Evolutionary conservation across 1,140 invertebrate species (phyloP), one percentile per base, ranked within the genome.

Genomic region (Calliphora vicina): DNA sequence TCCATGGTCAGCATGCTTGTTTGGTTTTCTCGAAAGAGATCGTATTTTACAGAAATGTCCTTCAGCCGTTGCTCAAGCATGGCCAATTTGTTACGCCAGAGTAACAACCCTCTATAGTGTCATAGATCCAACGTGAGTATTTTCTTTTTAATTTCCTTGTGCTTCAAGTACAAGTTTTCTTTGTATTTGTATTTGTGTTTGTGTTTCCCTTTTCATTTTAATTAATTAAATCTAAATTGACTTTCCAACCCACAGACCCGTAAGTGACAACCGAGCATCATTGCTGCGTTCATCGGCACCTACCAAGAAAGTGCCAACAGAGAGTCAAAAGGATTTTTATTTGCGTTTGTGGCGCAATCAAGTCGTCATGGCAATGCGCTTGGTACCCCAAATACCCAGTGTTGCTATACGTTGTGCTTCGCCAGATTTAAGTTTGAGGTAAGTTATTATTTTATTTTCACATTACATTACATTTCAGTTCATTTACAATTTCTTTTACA

Each of bases 211-310:
- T 83, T 61, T n/a, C n/a, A n/a, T n/a, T n/a, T 83, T 82, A 83
- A 85, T 85, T 84, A 82, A 82, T 86, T 82, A 84, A 86, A 67
- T 12, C 10, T 35, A 35, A 8, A 35, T 35, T 73, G 25, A 80
- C 29, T 42, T 80, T 29, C 27, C 9, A 15, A 29, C 20, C 17
- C 25, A 82, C 87, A 98, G 97, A 29, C 97, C 97, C n/a, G 96
- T 98, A 12, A 99, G 96, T 91, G 98, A 99, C 89, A 99, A 98
- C 89, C 93, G 98, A 86, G 97, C 98, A 2, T 99, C 98, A 0
- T 92, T 99, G 10, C 91, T 99, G 42, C 90, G 97, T 89, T 93
- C 94, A 89, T 93, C 95, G 88, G 92, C 96, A 82, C 91, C 94
- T 85, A 92, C 97, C 82, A 93, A 96, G 90, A 86, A 98, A 97